These are phyloP conservation scores for Dascyllus trimaculatus DNA, from an alignment of 2,113 vertebrate genomes.

Conservation along the genomic window DNA sequence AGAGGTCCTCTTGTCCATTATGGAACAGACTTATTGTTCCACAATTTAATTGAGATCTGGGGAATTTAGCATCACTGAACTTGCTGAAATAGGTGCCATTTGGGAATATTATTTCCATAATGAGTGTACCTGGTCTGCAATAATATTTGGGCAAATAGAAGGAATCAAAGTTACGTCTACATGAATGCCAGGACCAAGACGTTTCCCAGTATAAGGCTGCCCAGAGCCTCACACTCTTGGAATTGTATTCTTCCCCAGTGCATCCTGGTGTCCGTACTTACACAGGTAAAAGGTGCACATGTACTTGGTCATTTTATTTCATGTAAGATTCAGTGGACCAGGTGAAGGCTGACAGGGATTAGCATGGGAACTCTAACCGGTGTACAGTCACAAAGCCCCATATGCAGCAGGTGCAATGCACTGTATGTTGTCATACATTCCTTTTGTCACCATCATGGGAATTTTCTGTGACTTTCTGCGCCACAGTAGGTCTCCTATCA, in stretches of 20 bases:
- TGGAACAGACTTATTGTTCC: too few relatives aligned
- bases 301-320: neutral
- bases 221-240: too few relatives aligned
- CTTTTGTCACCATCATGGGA: neutral
- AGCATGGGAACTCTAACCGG: neutral
- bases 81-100: neutral
- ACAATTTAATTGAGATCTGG: neutral
- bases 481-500: neutral
- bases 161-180: neutral
- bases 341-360: neutral
- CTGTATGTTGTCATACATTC: neutral
- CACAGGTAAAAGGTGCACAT: neutral
- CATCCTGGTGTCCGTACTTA: neutral
- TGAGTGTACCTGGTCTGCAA: neutral
- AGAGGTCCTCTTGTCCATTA: too few relatives aligned
- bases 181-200: neutral
- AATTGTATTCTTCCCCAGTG: neutral
- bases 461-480: neutral
- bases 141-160: neutral
- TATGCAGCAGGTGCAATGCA: neutral
- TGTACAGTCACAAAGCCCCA: neutral
- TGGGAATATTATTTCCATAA: neutral
- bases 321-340: neutral
- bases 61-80: neutral
- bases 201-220: neutral